Evolutionary conservation across 2,113 vertebrate species (phyloP).

Genomic region (Neolamprologus falcicula): DNA sequence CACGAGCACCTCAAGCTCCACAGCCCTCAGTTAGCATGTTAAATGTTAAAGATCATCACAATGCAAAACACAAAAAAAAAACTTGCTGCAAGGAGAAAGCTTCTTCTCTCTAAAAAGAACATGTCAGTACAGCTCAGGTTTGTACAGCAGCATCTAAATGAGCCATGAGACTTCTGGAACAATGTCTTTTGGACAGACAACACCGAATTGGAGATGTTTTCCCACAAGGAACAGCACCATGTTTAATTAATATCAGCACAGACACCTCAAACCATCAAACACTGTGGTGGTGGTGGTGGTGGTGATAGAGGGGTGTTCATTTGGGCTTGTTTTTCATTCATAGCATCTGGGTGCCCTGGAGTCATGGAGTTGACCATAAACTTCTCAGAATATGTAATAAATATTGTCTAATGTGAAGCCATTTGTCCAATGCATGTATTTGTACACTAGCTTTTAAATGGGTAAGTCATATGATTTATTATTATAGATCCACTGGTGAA

Average conservation of each 20-base stretch:
- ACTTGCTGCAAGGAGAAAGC: background rate
- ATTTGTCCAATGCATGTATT: background rate
- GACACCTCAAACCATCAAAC: background rate
- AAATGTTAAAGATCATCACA: rapidly evolving
- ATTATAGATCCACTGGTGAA: background rate
- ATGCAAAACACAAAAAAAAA: background rate
- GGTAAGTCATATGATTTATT: rapidly evolving
- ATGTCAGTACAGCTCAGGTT: background rate
- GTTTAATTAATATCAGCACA: background rate
- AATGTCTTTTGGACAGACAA: background rate
- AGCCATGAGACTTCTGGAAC: background rate
- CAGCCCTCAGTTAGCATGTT: background rate
- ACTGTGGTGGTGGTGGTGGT: background rate
- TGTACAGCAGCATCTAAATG: rapidly evolving
- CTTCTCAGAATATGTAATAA: background rate
- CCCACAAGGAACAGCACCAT: background rate
- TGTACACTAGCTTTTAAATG: background rate
- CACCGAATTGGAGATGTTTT: rapidly evolving
- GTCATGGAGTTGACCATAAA: background rate
- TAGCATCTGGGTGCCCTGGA: background rate
- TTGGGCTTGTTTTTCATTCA: rapidly evolving
- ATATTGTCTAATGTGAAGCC: background rate
- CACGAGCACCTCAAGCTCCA: rapidly evolving
- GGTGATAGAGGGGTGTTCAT: background rate
- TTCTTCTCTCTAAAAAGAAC: background rate